Evolutionary conservation across 2,113 vertebrate species (phyloP).

Genomic region (Spea bombifrons): DNA sequence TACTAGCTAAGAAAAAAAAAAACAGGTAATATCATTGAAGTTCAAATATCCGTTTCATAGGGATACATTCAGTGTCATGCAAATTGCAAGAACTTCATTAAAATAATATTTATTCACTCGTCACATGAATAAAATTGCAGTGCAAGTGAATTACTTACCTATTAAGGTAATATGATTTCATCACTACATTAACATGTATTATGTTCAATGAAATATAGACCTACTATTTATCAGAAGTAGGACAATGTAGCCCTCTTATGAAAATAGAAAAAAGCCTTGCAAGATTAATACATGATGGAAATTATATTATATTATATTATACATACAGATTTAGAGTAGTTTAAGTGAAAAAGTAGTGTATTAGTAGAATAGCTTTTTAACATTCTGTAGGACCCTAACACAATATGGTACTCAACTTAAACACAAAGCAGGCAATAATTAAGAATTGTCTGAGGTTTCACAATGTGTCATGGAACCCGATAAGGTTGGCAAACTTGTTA

Average conservation of each 20-base stretch:
- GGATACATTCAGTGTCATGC: conserved; percentile 55
- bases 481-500: too few relatives aligned
- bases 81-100: conserved; percentile 47
- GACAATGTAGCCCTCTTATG: background rate
- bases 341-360: background rate
- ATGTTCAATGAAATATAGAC: conserved; percentile 27
- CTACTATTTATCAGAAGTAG: conserved; percentile 1
- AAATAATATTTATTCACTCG: conserved; percentile 48
- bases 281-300: too few relatives aligned
- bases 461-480: too few relatives aligned
- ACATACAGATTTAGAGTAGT: too few relatives aligned
- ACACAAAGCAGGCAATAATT: too few relatives aligned
- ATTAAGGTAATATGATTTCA: conserved; percentile 45
- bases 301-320: too few relatives aligned
- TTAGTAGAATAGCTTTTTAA: background rate
- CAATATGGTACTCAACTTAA: too few relatives aligned
- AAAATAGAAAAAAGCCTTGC: too few relatives aligned
- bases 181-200: conserved; percentile 31
- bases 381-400: background rate
- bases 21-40: conserved; percentile 54
- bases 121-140: conserved; percentile 45
- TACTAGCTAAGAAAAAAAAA: conserved; percentile 50
- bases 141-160: conserved; percentile 47
- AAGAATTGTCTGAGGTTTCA: too few relatives aligned
- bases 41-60: conserved; percentile 61